Evolutionary conservation across 2,888 invertebrate genomes (phyloP), one percentile per base, ranked within the genome.

Genomic region (Cephus pulcher): DNA sequence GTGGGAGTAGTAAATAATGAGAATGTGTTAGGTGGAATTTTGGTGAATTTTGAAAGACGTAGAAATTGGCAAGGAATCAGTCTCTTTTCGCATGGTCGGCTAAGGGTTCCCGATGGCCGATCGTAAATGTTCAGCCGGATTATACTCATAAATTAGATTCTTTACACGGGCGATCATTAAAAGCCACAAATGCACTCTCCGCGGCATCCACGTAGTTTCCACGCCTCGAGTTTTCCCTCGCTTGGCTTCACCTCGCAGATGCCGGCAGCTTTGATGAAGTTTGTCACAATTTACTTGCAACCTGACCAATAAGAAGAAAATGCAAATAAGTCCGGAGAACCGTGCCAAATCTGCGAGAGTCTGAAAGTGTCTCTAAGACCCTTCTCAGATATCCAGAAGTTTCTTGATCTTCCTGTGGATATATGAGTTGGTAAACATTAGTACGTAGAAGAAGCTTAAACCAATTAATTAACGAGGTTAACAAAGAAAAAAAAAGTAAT

Each of bases 131-230:
- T 56, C 56, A 9, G 23, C 23, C 71, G 71, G 71, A 33, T 32
- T 34, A 81, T 78, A 80, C 83, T 87, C 87, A 81, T 88, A 88
- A 87, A 88, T 87, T 88, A 80, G 80, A 84, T 85, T 87, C 84
- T 88, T 88, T 87, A 87, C 84, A 71, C 15, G 32, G 12, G 71
- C 71, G 12, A 12, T 34, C 71, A 32, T 71, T 71, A 32, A 71
- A 32, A 34, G 34, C 33, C 71, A n/a, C 71, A 71, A 32, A 71
- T 34, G 32, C 30, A 35, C 35, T 74, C 74, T 74, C 23, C 35
- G 11, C n/a, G 35, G 71, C 9, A 32, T 34, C 32, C 35, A 12
- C 74, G 9, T 23, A 56, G 23, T 56, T 56, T 56, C 56, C 23
- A 56, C 23, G 56, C 23, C 56, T 56, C 56, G 56, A 56, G 56